Percentiles rank a stretch among this genome's conserved stretches.
phyloP scores from a whole-genome alignment of 37 sponge, comb jelly and placozoan genomes.

The Mnemiopsis leidyi region DNA sequence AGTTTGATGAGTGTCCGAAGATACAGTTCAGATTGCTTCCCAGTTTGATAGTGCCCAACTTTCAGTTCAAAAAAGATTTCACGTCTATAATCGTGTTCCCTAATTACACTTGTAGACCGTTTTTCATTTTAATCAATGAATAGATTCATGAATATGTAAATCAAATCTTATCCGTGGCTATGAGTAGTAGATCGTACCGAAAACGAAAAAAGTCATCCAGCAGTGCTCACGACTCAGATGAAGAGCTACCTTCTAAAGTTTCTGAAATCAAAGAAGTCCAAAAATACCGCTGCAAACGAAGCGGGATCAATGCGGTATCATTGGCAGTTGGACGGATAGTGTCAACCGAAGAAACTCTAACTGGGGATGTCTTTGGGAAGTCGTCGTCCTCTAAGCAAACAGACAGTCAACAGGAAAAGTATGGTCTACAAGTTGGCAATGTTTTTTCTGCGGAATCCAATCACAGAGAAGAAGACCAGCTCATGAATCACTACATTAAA shows the following conservation, averaged over 20 bases:
- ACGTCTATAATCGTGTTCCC: too few species aligned
- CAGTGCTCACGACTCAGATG: background rate
- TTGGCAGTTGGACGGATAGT: slow-evolving; percentile 59
- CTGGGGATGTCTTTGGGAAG: slow-evolving; percentile 11
- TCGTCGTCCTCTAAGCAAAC: background rate
- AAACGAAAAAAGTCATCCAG: slow-evolving; percentile 44
- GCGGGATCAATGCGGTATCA: slow-evolving; percentile 48
- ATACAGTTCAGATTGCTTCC: too few species aligned
- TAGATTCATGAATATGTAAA: too few species aligned
- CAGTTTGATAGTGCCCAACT: too few species aligned
- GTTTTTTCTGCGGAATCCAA: slow-evolving; percentile 47
- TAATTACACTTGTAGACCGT: too few species aligned
- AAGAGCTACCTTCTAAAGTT: background rate
- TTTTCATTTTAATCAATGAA: too few species aligned
- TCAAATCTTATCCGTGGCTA: too few species aligned
- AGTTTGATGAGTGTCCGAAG: too few species aligned
- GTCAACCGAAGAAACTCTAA: background rate
- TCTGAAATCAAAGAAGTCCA: slow-evolving; percentile 48
- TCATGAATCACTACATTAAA: slow-evolving; percentile 43
- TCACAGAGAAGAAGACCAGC: slow-evolving; percentile 52
- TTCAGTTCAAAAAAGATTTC: too few species aligned
- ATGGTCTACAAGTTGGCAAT: slow-evolving; percentile 58
- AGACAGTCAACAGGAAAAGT: background rate
- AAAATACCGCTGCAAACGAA: background rate
- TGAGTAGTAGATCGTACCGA: slow-evolving; percentile 17